Evolutionary conservation across 2,888 invertebrate species (phyloP), one percentile per base, ranked within the genome.

Genomic region (Crossocerus cetratus): DNA sequence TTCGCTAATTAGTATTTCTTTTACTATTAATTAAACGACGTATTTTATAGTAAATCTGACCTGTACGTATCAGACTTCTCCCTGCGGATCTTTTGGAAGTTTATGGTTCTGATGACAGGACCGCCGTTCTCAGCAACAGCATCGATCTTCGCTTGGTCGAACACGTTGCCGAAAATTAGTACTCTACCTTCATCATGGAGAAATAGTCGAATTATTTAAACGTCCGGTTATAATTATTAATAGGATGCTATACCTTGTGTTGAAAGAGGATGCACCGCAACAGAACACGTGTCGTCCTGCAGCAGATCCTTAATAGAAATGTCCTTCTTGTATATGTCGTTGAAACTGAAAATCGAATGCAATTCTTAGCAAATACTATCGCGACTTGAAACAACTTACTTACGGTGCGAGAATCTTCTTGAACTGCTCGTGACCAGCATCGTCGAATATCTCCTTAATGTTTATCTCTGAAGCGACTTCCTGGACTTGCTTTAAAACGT

Each of bases 371-470:
- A 49, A 4, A n/a, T 16, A 49, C 49, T 49, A 13, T 8, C 43
- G 5, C 43, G 43, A 13, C 5, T 43, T 5, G 13, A 13, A 43
- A 43, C 5, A 8, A 43, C 5, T 43, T 43, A 74, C 72, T 74
- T 20, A 94, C 94, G 94, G 93, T 83, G 91, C 90, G 18, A 93
- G 86, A 43, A 93, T 91, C 67, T 91, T 91, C 73, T 93, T 91
- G 74, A 94, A 92, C 74, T 93, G 89, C 63, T 93, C 91, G 20
- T 93, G 94, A 44, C 94, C 94, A 18, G 93, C 93, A 16, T 93
- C 93, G 86, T 94, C 94, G 84, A 94, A 93, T 11, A 94, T 92
- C n/a, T 93, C 89, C 84, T 92, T 91, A 0, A 93, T 93, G n/a
- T 93, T 93, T 83, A 92, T 90, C 13, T 93, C 92, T 1, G 91